phyloP scores from a whole-genome alignment of 2,113 vertebrate species.

The Patagioenas fasciata region DNA sequence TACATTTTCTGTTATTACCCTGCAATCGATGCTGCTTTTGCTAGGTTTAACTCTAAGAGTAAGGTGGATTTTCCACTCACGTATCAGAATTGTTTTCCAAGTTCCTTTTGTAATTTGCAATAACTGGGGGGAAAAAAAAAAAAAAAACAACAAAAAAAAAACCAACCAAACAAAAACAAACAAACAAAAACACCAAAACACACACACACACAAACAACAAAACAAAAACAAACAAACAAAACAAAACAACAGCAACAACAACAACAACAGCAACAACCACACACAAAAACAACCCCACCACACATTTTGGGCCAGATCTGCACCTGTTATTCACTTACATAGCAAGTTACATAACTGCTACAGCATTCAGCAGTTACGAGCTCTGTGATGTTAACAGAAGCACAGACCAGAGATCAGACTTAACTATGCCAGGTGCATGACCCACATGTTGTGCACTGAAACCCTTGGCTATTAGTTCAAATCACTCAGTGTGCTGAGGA shows the following conservation, averaged over 20 bases:
- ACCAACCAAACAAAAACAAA: background rate
- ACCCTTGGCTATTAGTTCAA: background rate
- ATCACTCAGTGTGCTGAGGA: background rate
- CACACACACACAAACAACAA: too few relatives aligned
- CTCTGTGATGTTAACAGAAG: background rate
- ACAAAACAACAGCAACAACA: background rate
- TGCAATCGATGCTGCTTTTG: conserved; percentile 47
- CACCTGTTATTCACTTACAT: background rate
- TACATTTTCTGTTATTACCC: conserved; percentile 63
- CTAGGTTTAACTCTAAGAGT: conserved; percentile 52
- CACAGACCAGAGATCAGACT: background rate
- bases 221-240: background rate
- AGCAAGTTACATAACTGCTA: background rate
- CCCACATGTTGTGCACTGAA: background rate
- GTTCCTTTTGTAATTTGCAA: conserved; percentile 10
- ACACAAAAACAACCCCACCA: too few relatives aligned
- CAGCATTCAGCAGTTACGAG: background rate
- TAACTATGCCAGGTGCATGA: too few relatives aligned
- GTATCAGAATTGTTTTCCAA: background rate
- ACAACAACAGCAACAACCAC: too few relatives aligned
- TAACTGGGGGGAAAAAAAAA: background rate
- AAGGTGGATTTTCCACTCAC: background rate
- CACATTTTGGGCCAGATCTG: background rate
- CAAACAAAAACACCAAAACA: too few relatives aligned
- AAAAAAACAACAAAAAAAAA: too few relatives aligned